A percentile compares a stretch with the other conserved stretches of the same genome.
Conservation (phyloP, 2,113 vertebrate genomes). For the Illadopsis cleaveri region DNA sequence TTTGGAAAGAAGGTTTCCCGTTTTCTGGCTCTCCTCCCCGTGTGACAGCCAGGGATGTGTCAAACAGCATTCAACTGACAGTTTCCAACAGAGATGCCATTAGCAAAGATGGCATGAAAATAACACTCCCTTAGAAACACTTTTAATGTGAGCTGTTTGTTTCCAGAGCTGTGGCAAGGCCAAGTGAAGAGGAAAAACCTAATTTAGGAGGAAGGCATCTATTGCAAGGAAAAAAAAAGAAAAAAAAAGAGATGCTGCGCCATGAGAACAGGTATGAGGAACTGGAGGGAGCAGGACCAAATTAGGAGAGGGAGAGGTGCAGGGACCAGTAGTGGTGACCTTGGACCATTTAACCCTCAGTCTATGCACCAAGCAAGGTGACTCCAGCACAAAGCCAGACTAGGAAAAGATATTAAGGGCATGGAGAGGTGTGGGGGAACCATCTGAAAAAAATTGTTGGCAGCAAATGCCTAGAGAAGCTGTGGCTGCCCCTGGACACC, state of each 20-base stretch:
- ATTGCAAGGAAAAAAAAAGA: neutral
- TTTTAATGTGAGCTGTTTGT: constrained; percentile 37
- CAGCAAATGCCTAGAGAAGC: neutral
- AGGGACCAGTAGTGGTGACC: neutral
- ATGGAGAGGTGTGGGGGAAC: neutral
- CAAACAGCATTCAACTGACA: constrained; percentile 55
- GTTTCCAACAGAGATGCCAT: constrained; percentile 67
- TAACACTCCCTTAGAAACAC: constrained; percentile 51
- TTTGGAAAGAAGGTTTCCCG: constrained; percentile 62
- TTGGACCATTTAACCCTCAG: neutral
- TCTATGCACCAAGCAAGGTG: neutral
- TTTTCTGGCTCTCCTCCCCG: constrained; percentile 56
- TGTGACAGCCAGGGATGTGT: constrained; percentile 70
- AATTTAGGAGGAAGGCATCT: neutral
- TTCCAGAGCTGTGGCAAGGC: constrained; percentile 10
- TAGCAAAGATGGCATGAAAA: constrained; percentile 71
- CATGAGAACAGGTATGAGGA: neutral
- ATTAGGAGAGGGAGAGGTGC: neutral
- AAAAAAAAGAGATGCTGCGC: neutral
- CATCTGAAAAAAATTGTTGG: neutral
- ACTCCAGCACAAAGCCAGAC: neutral
- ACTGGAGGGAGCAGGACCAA: neutral
- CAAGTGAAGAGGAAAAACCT: constrained; percentile 2
- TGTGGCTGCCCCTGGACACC: neutral
- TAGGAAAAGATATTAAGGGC: neutral